Percentiles rank a stretch among this genome's conserved stretches.
Evolutionary conservation across 2,797 vertebrate genomes (phyloP).

Genomic region (Psittacula derbiana): DNA sequence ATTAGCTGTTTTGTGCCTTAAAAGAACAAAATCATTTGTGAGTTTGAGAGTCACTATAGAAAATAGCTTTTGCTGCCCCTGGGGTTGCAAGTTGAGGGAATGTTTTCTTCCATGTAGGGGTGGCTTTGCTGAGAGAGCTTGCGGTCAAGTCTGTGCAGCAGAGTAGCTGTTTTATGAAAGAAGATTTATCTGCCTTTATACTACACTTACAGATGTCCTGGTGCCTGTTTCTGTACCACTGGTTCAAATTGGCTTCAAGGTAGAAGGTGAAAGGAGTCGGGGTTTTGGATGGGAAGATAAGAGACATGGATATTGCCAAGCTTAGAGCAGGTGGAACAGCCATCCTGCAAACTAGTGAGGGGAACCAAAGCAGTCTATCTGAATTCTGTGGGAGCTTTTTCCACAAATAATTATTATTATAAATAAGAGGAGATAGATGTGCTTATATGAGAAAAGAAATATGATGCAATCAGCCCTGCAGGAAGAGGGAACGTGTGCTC

Average conservation of each 20-base stretch:
- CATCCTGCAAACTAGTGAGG: neutral
- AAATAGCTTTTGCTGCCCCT: neutral
- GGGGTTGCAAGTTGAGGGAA: neutral
- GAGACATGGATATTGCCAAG: neutral
- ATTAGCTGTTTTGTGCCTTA: neutral
- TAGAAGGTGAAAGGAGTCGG: neutral
- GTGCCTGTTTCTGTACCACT: neutral
- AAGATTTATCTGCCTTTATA: neutral
- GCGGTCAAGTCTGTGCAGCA: neutral
- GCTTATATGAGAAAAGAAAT: neutral
- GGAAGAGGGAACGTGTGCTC: neutral
- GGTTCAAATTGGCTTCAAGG: neutral
- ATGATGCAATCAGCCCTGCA: fast-evolving
- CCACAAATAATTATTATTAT: neutral
- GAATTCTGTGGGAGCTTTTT: neutral
- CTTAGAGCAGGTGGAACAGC: neutral
- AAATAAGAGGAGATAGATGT: neutral
- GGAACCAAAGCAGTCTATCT: neutral
- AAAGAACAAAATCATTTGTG: neutral
- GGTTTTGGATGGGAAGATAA: neutral
- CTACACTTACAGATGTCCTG: neutral
- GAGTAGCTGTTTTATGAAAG: neutral
- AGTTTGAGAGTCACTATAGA: neutral
- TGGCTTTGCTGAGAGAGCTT: neutral
- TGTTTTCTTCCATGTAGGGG: neutral